Conservation (phyloP, 2,888 invertebrate species). For the Deilephila porcellus region DNA sequence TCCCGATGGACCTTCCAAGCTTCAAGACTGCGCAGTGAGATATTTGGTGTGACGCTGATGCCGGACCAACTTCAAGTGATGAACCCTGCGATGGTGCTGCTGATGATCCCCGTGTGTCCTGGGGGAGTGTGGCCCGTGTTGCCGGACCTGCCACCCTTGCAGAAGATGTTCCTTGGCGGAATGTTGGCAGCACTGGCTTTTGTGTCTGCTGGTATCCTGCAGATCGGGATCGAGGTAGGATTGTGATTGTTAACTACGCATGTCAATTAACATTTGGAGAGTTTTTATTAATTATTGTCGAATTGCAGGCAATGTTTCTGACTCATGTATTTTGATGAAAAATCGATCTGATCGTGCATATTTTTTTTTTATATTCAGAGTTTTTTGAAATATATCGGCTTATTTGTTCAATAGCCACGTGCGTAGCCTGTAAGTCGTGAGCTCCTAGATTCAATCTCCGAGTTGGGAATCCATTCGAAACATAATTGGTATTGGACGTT, state of each 20-base stretch:
- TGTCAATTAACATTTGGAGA: neutral
- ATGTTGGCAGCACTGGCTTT: constrained; percentile 84
- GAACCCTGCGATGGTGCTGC: constrained; percentile 89
- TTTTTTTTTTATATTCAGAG: too few relatives aligned
- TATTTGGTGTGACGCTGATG: constrained; percentile 80
- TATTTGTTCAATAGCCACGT: too few relatives aligned
- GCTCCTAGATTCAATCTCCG: too few relatives aligned
- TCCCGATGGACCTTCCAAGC: constrained; percentile 93
- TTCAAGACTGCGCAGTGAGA: constrained; percentile 86
- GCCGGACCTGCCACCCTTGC: constrained; percentile 84
- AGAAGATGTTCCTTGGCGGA: constrained; percentile 90
- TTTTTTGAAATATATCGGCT: too few relatives aligned
- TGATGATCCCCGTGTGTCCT: constrained; percentile 88
- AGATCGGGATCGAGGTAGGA: constrained; percentile 81
- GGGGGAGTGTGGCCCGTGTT: constrained; percentile 74
- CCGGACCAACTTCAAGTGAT: constrained; percentile 94
- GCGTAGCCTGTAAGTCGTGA: too few relatives aligned
- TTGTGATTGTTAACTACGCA: neutral
- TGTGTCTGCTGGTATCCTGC: constrained; percentile 86
- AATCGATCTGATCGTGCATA: too few relatives aligned
- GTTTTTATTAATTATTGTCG: too few relatives aligned
- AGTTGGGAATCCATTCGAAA: too few relatives aligned
- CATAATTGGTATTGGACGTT: too few relatives aligned
- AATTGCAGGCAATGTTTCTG: too few relatives aligned
- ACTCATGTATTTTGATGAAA: too few relatives aligned